These are phyloP conservation scores for Yasuhikotakia modesta DNA, from an alignment of 2,797 vertebrate genomes.

Conservation along the genomic window DNA sequence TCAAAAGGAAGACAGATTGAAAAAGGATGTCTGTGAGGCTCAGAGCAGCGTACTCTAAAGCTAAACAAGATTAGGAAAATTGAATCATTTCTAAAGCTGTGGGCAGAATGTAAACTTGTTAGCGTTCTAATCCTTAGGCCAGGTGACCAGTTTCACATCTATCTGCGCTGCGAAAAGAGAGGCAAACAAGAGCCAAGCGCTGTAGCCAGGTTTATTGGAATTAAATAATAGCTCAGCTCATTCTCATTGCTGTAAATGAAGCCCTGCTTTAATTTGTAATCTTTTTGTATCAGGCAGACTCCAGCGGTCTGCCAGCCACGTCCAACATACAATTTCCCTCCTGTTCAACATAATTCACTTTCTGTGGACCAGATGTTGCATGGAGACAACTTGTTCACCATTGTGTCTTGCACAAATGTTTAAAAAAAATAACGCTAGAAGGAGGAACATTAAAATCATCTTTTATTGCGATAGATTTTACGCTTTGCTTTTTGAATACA, in stretches of 20 bases:
- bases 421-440: slow-evolving; percentile 10
- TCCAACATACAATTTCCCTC: slow-evolving; percentile 64
- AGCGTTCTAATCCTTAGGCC: slow-evolving; percentile 77
- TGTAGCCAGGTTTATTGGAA: slow-evolving; percentile 64
- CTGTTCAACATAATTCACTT: slow-evolving; percentile 51
- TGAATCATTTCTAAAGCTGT: slow-evolving; percentile 83
- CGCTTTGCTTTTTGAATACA: neutral
- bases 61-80: slow-evolving; percentile 88
- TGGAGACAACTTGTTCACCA: slow-evolving; percentile 48
- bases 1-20: slow-evolving; percentile 73
- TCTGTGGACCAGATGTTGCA: slow-evolving; percentile 66
- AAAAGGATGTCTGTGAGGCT: slow-evolving; percentile 80
- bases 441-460: neutral
- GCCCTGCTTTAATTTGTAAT: slow-evolving; percentile 62
- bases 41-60: slow-evolving; percentile 81
- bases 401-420: slow-evolving; percentile 55
- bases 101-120: slow-evolving; percentile 83
- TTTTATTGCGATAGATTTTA: slow-evolving; percentile 13
- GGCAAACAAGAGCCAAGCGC: slow-evolving; percentile 44
- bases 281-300: slow-evolving; percentile 60
- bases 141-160: slow-evolving; percentile 76
- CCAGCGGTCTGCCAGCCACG: slow-evolving; percentile 57
- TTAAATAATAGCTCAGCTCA: slow-evolving; percentile 64
- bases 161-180: slow-evolving; percentile 68
- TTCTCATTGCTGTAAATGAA: slow-evolving; percentile 56